Conservation (phyloP, 1,140 invertebrate species). For the Drosophila quadrilineata region DNA sequence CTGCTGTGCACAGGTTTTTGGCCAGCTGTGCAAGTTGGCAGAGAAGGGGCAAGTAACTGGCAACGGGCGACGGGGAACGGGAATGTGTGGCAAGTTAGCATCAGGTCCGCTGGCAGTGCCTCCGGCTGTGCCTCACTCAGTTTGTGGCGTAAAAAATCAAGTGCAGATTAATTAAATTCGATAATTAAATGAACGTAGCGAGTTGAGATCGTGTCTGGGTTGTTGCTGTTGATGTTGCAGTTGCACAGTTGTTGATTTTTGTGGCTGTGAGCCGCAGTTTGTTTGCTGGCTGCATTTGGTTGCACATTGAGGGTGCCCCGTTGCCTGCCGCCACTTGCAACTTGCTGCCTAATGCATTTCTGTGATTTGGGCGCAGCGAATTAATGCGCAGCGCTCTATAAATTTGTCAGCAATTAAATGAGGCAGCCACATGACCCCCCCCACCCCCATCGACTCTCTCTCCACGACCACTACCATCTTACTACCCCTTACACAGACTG, state of each 20-base stretch:
- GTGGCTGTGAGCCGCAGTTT: not conserved
- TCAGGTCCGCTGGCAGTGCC: conserved; percentile 23
- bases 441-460: not conserved
- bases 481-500: no score
- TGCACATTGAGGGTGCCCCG: conserved; percentile 71
- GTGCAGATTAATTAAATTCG: conserved; percentile 79
- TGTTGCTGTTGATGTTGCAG: conserved; percentile 19
- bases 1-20: conserved; percentile 20
- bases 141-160: conserved; percentile 72
- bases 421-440: conserved; percentile 41
- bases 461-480: not conserved
- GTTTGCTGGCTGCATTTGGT: conserved; percentile 52
- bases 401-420: conserved; percentile 80
- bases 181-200: conserved; percentile 75
- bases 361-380: conserved; percentile 76
- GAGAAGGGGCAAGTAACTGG: not conserved
- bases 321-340: conserved; percentile 17
- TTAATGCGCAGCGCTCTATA: conserved; percentile 80
- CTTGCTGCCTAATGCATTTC: conserved; percentile 65
- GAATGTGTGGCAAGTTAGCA: not conserved
- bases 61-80: not conserved
- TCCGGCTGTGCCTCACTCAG: conserved; percentile 15
- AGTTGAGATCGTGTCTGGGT: conserved; percentile 53
- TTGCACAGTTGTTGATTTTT: conserved; percentile 41
- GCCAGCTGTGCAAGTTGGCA: conserved; percentile 39